Evolutionary conservation across 2,888 invertebrate species (phyloP), one percentile per base, ranked within the genome.

Genomic region (Panzeria rudis): DNA sequence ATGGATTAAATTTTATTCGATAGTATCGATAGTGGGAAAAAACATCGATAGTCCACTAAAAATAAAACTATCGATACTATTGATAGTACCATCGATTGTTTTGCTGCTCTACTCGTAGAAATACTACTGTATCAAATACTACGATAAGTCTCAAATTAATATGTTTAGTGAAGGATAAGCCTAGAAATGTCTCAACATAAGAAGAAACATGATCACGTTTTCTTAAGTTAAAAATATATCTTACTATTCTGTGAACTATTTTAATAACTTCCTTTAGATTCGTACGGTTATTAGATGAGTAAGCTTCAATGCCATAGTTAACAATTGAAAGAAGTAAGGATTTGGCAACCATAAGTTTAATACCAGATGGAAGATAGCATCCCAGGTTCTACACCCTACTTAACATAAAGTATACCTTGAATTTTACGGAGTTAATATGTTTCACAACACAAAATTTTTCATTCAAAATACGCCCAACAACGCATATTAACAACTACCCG

Each of bases 241-340:
- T 56, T n/a, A 56, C 56, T 7, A 56, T 56, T n/a, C 32, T 56
- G 11, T 56, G 29, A 2, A 56, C n/a, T 13, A 56, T 29, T 56
- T 29, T 56, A 3, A 11, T 25, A 8, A 29, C 29, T 25, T 56
- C n/a, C 7, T 56, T 56, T 7, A 56, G 35, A 35, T 35, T 8
- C n/a, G n/a, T n/a, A n/a, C n/a, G n/a, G n/a, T n/a, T n/a, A n/a
- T n/a, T n/a, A n/a, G n/a, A n/a, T n/a, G n/a, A n/a, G n/a, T n/a
- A n/a, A n/a, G n/a, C n/a, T n/a, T n/a, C n/a, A n/a, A n/a, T n/a
- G n/a, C n/a, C n/a, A n/a, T n/a, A n/a, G n/a, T n/a, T n/a, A n/a
- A n/a, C n/a, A n/a, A n/a, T n/a, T n/a, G n/a, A n/a, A n/a, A n/a
- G n/a, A n/a, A n/a, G n/a, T n/a, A n/a, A n/a, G n/a, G n/a, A n/a